Evolutionary conservation across 2,797 vertebrate genomes (phyloP).

Genomic region (Antennarius maculatus): DNA sequence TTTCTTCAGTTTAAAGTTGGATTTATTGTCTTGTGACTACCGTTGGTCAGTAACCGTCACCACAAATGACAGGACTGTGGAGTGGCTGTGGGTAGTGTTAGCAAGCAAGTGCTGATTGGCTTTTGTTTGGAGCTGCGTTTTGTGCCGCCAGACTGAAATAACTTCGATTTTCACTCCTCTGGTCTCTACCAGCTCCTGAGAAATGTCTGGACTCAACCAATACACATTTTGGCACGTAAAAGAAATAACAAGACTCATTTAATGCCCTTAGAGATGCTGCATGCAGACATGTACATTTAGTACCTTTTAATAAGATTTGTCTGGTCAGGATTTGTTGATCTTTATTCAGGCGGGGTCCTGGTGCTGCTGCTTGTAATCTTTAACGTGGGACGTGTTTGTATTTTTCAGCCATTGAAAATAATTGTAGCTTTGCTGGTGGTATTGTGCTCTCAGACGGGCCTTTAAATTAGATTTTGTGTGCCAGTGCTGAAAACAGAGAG

Average conservation of each 20-base stretch:
- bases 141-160: neutral
- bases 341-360: too few relatives aligned
- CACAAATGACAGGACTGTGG: neutral
- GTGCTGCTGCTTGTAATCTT: neutral
- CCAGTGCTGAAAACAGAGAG: slow-evolving; percentile 2
- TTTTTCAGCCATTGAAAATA: neutral
- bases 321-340: neutral
- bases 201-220: too few relatives aligned
- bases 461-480: neutral
- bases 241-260: neutral
- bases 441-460: neutral
- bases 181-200: neutral
- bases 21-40: neutral
- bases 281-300: neutral
- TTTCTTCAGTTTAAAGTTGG: neutral
- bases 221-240: neutral
- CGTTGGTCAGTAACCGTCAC: neutral
- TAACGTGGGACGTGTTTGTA: neutral
- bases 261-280: neutral
- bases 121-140: too few relatives aligned
- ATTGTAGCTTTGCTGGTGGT: neutral
- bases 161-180: neutral
- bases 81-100: too few relatives aligned
- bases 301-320: too few relatives aligned
- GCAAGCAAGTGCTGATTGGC: too few relatives aligned